Base-by-base conservation (phyloP, 1,140 invertebrate species). In the Drosophila lini region DNA sequence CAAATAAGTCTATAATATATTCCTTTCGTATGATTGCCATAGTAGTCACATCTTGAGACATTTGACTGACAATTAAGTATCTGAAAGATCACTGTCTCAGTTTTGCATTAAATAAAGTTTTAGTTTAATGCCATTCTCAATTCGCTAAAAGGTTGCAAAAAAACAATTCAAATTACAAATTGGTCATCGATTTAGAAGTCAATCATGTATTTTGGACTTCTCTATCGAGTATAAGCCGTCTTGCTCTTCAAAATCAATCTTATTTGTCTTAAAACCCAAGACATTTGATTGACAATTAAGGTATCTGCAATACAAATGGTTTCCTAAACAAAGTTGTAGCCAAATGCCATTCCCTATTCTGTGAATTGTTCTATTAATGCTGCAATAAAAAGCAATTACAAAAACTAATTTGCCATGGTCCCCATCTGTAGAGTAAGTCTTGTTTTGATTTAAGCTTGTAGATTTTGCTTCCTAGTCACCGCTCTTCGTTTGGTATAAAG, bases 81-180 rank as follows among this genome's bases (percentile, higher is more conserved):
- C 62, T 19, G 10, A 70, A 68, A 57, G 50, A 70, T 70, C 50
- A 53, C 13, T 65, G 41, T 53, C 70, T 57, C 16, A 13, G 28
- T 28, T 71, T 61, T 3, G 16, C 1, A 34, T 34, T 32, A 32
- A 50, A 32, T 32, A 16, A 16, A 50, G 9, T 50, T 32, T 32
- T 3, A 32, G 0, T 11, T 50, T 10, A 32, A 32, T 31, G 25
- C 2, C 8, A 48, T 32, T 50, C 1, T n/a, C n/a, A n/a, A n/a
- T n/a, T n/a, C n/a, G n/a, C 9, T 32, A 3, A 50, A 32, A 50
- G 28, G 28, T 50, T 32, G 28, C 15, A 16, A 25, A 25, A 8
- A 16, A 31, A 31, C 13, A n/a, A 10, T 47, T 47, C 13, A n/a
- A 47, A n/a, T 13, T 22, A 45, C 19, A 13, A 45, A 22, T 45